phyloP scores from a whole-genome alignment of 2,888 invertebrate genomes.

The Linnaemya tessellans region DNA sequence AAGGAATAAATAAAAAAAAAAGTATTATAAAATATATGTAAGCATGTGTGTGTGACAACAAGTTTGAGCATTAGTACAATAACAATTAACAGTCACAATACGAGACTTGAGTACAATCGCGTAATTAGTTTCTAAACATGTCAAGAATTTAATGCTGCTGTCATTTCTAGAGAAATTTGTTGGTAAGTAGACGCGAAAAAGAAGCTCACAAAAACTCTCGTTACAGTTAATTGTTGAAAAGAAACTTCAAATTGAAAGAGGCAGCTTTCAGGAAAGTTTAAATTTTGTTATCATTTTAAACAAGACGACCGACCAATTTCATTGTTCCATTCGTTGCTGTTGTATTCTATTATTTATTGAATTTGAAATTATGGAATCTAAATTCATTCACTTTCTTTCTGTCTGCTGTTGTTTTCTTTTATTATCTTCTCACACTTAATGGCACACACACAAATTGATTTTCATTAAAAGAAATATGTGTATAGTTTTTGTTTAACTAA shows the following conservation, averaged over 20 bases:
- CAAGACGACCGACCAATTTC: background rate
- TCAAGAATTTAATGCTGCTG: conserved; percentile 65
- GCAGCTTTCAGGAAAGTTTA: conserved; percentile 35
- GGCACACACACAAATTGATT: conserved; percentile 22
- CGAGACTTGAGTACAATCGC: conserved; percentile 21
- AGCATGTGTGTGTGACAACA: conserved; percentile 1
- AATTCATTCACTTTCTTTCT: conserved; percentile 59
- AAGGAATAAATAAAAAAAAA: conserved; percentile 3
- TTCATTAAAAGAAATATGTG: conserved; percentile 13
- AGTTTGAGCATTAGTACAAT: background rate
- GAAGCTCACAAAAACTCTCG: background rate
- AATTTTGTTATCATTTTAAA: conserved; percentile 18
- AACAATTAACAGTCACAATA: background rate
- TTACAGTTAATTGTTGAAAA: conserved; percentile 40
- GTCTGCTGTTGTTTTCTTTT: background rate
- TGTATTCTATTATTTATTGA: conserved; percentile 8
- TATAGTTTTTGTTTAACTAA: background rate
- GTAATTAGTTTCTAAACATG: conserved; percentile 68
- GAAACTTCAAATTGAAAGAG: background rate
- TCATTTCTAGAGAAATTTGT: conserved; percentile 41
- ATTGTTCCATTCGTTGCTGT: conserved; percentile 18
- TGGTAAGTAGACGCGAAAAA: background rate
- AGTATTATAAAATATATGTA: conserved; percentile 1
- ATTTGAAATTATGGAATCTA: conserved; percentile 36
- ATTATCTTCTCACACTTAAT: conserved; percentile 13